phyloP scores from a whole-genome alignment of 2,888 invertebrate genomes.

The Rotaria macrura region DNA sequence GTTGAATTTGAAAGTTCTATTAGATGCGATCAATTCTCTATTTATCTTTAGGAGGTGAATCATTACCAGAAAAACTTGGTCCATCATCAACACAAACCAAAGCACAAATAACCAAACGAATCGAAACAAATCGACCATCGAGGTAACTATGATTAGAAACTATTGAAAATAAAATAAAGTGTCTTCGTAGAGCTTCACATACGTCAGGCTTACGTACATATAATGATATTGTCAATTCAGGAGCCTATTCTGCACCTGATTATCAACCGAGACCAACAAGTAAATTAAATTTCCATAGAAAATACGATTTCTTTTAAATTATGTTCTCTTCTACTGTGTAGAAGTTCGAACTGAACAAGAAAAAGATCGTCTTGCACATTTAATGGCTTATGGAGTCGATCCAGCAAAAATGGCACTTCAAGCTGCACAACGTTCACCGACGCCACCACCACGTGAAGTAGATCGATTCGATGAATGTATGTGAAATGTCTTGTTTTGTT shows the following conservation, averaged over 20 bases:
- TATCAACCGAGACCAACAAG: conserved; percentile 39
- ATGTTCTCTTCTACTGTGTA: conserved; percentile 11
- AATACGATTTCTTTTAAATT: background rate
- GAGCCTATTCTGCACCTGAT: conserved; percentile 45
- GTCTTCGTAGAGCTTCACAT: background rate
- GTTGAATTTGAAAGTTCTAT: no score
- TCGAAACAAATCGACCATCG: background rate
- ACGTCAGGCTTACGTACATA: conserved; percentile 39
- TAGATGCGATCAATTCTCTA: no score
- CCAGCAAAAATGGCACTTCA: conserved; percentile 35
- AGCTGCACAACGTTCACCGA: conserved; percentile 35
- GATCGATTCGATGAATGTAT: conserved; percentile 50
- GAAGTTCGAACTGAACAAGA: conserved; percentile 40
- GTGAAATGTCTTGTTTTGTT: conserved; percentile 31
- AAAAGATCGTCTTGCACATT: conserved; percentile 46
- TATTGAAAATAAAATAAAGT: background rate
- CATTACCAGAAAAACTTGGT: conserved; percentile 4
- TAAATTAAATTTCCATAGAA: conserved; percentile 25
- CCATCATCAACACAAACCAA: background rate
- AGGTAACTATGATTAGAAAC: background rate
- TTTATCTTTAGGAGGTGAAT: background rate
- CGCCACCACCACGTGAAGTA: conserved; percentile 32
- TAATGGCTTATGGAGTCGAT: conserved; percentile 50
- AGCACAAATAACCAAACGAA: background rate
- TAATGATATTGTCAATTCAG: conserved; percentile 44